Percentiles rank a stretch among this genome's conserved stretches.
Evolutionary conservation across 2,113 vertebrate genomes (phyloP).

Genomic region (Camelus dromedarius): DNA sequence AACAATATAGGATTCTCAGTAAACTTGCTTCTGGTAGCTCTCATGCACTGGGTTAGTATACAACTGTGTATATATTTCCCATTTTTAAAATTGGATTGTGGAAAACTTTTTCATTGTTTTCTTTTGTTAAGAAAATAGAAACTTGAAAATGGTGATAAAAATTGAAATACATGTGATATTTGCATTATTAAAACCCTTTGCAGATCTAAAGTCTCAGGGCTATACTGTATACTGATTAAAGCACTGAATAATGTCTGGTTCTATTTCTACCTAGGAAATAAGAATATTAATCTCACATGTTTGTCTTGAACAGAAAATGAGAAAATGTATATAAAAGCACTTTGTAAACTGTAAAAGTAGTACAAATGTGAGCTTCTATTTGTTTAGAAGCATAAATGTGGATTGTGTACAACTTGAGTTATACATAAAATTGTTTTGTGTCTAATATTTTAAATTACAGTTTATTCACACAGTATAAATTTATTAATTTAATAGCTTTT

Average conservation of each 20-base stretch:
- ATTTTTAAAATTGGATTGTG: constrained; percentile 25
- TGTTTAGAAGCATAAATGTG: constrained; percentile 38
- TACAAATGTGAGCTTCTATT: constrained; percentile 44
- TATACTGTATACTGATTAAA: not conserved
- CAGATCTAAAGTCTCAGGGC: constrained; percentile 62
- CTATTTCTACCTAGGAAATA: constrained; percentile 59
- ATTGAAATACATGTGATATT: constrained; percentile 16
- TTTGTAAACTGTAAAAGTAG: constrained; percentile 61
- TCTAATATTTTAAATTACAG: constrained; percentile 56
- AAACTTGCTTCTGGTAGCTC: not conserved
- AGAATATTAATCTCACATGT: constrained; percentile 36
- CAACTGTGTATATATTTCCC: not conserved
- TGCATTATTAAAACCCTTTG: constrained; percentile 56
- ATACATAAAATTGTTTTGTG: constrained; percentile 61
- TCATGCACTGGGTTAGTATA: not conserved
- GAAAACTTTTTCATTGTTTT: constrained; percentile 45
- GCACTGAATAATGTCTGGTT: constrained; percentile 55
- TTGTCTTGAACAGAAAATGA: constrained; percentile 53
- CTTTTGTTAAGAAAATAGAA: constrained; percentile 69
- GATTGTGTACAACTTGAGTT: constrained; percentile 57
- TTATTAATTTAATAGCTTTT: constrained; percentile 50
- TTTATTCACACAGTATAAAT: constrained; percentile 12
- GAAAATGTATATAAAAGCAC: constrained; percentile 43
- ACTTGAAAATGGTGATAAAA: constrained; percentile 64
- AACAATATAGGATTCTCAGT: not conserved